A percentile compares a stretch with the other conserved stretches of the same genome.
These are phyloP conservation scores for Aphis gossypii DNA, from an alignment of 1,140 invertebrate species.

Conservation along the genomic window DNA sequence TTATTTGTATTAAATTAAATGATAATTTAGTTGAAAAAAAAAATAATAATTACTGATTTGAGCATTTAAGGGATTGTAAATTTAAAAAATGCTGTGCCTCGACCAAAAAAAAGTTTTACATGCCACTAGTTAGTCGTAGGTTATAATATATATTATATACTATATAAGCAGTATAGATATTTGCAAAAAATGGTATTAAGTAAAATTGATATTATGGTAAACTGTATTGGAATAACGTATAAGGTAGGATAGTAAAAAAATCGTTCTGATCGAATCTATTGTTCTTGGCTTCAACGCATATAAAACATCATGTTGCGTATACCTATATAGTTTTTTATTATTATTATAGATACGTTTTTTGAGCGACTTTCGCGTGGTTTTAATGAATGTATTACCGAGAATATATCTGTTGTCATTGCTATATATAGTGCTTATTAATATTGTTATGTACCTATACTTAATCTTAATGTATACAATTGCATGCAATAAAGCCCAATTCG, in stretches of 20 bases:
- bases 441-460: neutral
- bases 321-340: neutral
- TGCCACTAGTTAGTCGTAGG: no score
- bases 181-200: neutral
- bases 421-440: neutral
- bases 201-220: neutral
- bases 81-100: no score
- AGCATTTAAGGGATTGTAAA: no score
- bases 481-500: neutral
- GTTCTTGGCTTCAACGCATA: no score
- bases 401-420: neutral
- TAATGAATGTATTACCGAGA: neutral
- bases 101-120: no score
- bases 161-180: no score
- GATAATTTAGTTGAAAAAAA: no score
- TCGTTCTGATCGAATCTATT: neutral
- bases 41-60: no score
- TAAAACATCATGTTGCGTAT: no score
- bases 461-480: neutral
- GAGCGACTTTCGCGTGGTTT: neutral
- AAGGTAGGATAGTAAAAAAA: neutral
- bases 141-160: no score
- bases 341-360: neutral
- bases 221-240: neutral
- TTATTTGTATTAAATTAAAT: no score